Evolutionary conservation across 2,797 vertebrate genomes (phyloP), one percentile per base, ranked within the genome.

Genomic region (Ambastaia sidthimunki): DNA sequence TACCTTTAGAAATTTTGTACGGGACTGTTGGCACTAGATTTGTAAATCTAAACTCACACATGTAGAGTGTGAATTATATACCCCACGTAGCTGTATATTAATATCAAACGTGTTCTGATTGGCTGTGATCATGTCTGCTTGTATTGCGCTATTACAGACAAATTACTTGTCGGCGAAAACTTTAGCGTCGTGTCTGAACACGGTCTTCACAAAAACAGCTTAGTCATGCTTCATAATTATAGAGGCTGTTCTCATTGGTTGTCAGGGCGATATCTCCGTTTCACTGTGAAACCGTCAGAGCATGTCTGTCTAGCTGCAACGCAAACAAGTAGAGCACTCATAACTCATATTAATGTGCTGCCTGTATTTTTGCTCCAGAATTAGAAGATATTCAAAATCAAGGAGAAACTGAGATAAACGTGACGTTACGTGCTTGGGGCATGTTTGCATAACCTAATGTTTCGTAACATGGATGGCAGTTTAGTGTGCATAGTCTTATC

Each of bases 301-400:
- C 59, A 62, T 28, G 47, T 54, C 31, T 54, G 9, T 55, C 48
- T 55, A 10, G 15, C 23, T 19, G 25, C n/a, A 18, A 37, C 18
- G 28, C 25, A 75, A 50, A 65, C 60, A 66, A 75, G 47, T 2
- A 21, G 62, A 74, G 25, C 3, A 0, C 19, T 21, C n/a, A 6
- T 25, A 25, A 54, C 62, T 54, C 37, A 41, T 23, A 66, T 65
- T 66, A 41, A 66, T 75, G 28, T 7, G 13, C 13, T 34, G 1
- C 16, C 37, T 66, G 60, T n/a, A 55, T 55, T 41, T 75, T 19
- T 54, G 10, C 19, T 55, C 16, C 3, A 25, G 44, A 68, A 57
- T 59, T 37, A 76, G 52, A 16, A 44, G 34, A 57, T 76, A 31
- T 68, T 76, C 34, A 76, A 68, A 55, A 68, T 68, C 63, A 59